Base-by-base conservation (phyloP, 2,888 invertebrate species). In the Onthophagus sagittarius region DNA sequence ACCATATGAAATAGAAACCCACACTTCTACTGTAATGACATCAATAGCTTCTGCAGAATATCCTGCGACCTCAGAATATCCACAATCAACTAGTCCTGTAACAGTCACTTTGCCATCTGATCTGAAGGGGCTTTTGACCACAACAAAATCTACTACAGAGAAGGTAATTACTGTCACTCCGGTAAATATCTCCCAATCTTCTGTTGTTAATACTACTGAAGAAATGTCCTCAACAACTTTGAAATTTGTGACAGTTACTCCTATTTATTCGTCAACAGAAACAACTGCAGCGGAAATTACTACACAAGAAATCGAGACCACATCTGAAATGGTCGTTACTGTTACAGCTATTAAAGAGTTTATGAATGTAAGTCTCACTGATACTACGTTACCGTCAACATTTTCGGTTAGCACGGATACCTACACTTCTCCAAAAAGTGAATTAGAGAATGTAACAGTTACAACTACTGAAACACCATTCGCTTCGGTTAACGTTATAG, bases 221-320 rank as follows among this genome's bases (percentile, higher is more conserved):
- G 64, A 39, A 70, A n/a, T 5, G n/a, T 62, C 3, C 13, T 72
- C 70, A 53, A 62, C 53, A 23, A 9, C 33, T 9, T 13, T 32
- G 13, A 67, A 63, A 39, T 2, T 15, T 62, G 62, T 15, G 63
- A 63, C 71, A 39, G 7, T 70, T 33, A 67, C 70, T 13, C 23
- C 39, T 9, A 53, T 11, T 4, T 9, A 13, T 39, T n/a, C 71
- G 11, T 62, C 65, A 13, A 11, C 53, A 70, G 39, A 65, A 31
- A 72, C 71, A 63, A 70, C 69, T 9, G 64, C 15, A 64, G 11
- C 69, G 11, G 74, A 75, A 71, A 31, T 70, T 7, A 65, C 62
- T 6, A 73, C 72, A 62, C 63, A 72, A 23, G 70, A 70, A 69
- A 62, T 31, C 65, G 13, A 23, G 69, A 69, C 69, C 32, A 64